A percentile compares a stretch with the other conserved stretches of the same genome.
Conservation (phyloP, 2,797 vertebrate genomes). For the Pantherophis alleghaniensis region DNA sequence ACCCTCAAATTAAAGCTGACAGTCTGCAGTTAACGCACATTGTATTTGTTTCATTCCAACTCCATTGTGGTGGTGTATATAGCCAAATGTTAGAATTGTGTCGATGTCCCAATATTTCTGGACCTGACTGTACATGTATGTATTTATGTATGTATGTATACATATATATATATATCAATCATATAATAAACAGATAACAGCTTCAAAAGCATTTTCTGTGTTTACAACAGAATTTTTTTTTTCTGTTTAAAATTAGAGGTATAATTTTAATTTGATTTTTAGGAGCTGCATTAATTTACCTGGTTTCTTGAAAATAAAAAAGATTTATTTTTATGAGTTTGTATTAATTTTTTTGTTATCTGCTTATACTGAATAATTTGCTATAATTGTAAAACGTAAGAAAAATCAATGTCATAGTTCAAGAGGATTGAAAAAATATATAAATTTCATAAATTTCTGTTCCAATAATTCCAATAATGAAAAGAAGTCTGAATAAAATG, state of each 20-base stretch:
- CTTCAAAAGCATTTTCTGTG: slow-evolving; percentile 61
- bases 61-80: too few species aligned
- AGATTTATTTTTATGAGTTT: slow-evolving; percentile 74
- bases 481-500: not conserved
- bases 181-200: slow-evolving; percentile 24
- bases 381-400: slow-evolving; percentile 90
- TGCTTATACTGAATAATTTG: slow-evolving; percentile 83
- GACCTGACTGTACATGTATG: too few species aligned
- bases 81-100: too few species aligned
- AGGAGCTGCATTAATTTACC: slow-evolving; percentile 80
- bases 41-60: too few species aligned
- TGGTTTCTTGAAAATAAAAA: slow-evolving; percentile 75
- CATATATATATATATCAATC: too few species aligned
- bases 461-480: not conserved
- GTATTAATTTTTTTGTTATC: slow-evolving; percentile 76
- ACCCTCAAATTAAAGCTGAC: too few species aligned
- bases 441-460: not conserved
- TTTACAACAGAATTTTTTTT: slow-evolving; percentile 36
- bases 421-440: not conserved
- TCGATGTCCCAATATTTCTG: too few species aligned
- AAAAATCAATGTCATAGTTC: slow-evolving; percentile 33
- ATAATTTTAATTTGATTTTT: slow-evolving; percentile 68
- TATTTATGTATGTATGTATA: too few species aligned
- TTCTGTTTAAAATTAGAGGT: slow-evolving; percentile 61
- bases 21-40: too few species aligned